Conservation (phyloP, 2,797 vertebrate species). For the Huso huso region DNA sequence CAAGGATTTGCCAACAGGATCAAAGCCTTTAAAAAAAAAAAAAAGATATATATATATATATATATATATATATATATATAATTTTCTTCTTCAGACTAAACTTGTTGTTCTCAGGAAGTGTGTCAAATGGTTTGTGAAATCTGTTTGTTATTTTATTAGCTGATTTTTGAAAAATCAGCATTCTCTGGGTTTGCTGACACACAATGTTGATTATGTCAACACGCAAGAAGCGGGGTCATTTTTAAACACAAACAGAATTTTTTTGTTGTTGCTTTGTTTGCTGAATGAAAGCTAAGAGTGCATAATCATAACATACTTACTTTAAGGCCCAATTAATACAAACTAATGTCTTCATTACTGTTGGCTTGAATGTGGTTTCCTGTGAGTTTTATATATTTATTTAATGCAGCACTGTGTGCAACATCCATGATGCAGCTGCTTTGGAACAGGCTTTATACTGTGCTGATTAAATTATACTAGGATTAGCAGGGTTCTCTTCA, state of each 20-base stretch:
- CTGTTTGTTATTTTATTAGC: slow-evolving; percentile 9
- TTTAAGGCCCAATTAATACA: too few species aligned
- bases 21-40: too few species aligned
- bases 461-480: slow-evolving; percentile 29
- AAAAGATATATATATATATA: too few species aligned
- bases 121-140: slow-evolving; percentile 2
- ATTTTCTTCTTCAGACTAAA: background rate
- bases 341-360: too few species aligned
- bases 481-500: slow-evolving; percentile 34
- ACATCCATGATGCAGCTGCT: background rate
- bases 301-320: too few species aligned
- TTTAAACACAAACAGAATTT: slow-evolving; percentile 3
- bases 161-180: slow-evolving; percentile 14
- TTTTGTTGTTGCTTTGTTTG: too few species aligned
- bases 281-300: too few species aligned
- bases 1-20: too few species aligned
- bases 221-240: slow-evolving; percentile 6
- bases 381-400: background rate
- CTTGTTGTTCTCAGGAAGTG: background rate
- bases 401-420: background rate
- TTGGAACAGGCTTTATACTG: slow-evolving; percentile 12
- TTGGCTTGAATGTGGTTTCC: too few species aligned
- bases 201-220: slow-evolving; percentile 8
- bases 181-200: slow-evolving; percentile 11
- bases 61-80: too few species aligned